A percentile compares a stretch with the other conserved stretches of the same genome.
Evolutionary conservation across 2,888 invertebrate genomes (phyloP).

Genomic region (Odontocerum albicorne): DNA sequence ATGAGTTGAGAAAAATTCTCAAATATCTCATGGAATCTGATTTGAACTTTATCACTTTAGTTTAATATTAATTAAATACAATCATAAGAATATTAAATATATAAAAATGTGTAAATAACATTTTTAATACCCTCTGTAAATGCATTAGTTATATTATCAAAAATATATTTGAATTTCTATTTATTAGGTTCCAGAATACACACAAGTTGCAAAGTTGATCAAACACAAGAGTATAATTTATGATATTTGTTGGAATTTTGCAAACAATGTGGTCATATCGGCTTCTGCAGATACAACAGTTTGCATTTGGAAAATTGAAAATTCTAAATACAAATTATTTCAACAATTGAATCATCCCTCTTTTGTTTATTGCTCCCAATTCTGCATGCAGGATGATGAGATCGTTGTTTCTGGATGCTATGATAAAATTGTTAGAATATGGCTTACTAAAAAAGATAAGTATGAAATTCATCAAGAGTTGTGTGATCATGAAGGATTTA

Average conservation of each 20-base stretch:
- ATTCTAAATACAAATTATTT: slow-evolving; percentile 26
- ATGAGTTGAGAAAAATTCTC: too few relatives aligned
- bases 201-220: slow-evolving; percentile 43
- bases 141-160: too few relatives aligned
- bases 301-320: slow-evolving; percentile 55
- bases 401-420: slow-evolving; percentile 65
- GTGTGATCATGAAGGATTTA: slow-evolving; percentile 59
- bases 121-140: too few relatives aligned
- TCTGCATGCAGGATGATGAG: slow-evolving; percentile 47
- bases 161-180: slow-evolving; percentile 17
- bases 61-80: too few relatives aligned
- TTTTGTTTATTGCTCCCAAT: slow-evolving; percentile 68
- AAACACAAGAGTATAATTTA: slow-evolving; percentile 69
- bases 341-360: slow-evolving; percentile 67
- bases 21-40: too few relatives aligned
- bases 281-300: slow-evolving; percentile 71
- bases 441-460: slow-evolving; percentile 45
- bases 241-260: slow-evolving; percentile 62
- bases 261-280: slow-evolving; percentile 57
- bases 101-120: too few relatives aligned
- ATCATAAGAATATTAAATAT: too few relatives aligned
- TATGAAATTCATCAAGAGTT: slow-evolving; percentile 54
- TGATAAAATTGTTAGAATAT: slow-evolving; percentile 65
- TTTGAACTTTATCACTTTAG: too few relatives aligned
- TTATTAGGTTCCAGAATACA: slow-evolving; percentile 28